phyloP scores from a whole-genome alignment of 2,113 vertebrate species.

The Calyptomena viridis region DNA sequence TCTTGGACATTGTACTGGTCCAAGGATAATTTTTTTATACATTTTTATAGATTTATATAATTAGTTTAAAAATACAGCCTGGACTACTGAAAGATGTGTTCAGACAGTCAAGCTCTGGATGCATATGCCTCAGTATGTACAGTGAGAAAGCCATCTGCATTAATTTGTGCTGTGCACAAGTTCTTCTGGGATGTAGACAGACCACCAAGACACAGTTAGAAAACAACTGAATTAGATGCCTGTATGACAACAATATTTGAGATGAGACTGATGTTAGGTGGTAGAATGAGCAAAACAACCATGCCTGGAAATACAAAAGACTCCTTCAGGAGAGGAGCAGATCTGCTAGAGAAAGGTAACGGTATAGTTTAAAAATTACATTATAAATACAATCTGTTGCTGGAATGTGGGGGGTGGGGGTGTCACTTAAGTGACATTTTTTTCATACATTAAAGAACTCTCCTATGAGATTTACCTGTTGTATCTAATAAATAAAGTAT shows the following conservation, averaged over 20 bases:
- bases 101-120: not conserved
- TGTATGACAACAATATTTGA: not conserved
- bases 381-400: not conserved
- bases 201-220: not conserved
- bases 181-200: conserved; percentile 34
- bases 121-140: not conserved
- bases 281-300: not conserved
- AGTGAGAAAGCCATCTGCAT: not conserved
- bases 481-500: conserved; percentile 30
- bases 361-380: not conserved
- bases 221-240: not conserved
- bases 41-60: conserved; percentile 25
- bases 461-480: conserved; percentile 16
- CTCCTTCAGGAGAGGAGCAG: not conserved
- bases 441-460: not conserved
- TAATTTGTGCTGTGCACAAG: conserved; percentile 67
- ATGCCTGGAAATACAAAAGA: not conserved
- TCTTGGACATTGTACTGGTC: not conserved
- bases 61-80: conserved; percentile 5
- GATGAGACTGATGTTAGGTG: not conserved
- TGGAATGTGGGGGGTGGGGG: not conserved
- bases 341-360: not conserved
- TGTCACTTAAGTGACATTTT: not conserved
- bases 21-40: not conserved
- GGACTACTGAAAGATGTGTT: not conserved